phyloP scores from a whole-genome alignment of 2,888 invertebrate genomes.

The Heliconius erato region DNA sequence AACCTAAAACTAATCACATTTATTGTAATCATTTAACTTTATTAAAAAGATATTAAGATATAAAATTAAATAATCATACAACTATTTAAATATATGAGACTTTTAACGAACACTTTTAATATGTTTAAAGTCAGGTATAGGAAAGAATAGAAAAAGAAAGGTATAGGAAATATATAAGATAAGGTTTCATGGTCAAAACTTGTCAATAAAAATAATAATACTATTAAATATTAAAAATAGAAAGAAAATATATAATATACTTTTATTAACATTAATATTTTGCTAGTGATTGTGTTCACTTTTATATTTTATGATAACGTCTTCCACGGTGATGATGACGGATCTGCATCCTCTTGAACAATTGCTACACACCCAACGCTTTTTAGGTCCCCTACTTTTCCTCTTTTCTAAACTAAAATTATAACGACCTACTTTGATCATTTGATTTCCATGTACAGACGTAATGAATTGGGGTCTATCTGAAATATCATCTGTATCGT shows the following conservation, averaged over 20 bases:
- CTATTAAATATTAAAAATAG: background rate
- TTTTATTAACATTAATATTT: background rate
- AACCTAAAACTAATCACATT: too few relatives aligned
- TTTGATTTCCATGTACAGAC: conserved; percentile 59
- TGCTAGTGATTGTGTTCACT: conserved; percentile 51
- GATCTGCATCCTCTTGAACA: conserved; percentile 59
- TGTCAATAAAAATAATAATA: background rate
- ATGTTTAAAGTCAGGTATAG: background rate
- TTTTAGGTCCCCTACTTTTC: conserved; percentile 42
- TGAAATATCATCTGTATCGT: conserved; percentile 3
- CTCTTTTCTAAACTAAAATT: conserved; percentile 53
- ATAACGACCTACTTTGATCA: conserved; percentile 58
- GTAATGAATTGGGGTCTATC: conserved; percentile 53
- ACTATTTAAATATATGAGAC: too few relatives aligned
- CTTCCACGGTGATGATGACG: conserved; percentile 55
- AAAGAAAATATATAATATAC: background rate
- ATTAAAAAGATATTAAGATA: too few relatives aligned
- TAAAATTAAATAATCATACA: too few relatives aligned
- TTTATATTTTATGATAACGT: conserved; percentile 58
- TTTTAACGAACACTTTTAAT: too few relatives aligned
- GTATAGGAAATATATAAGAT: background rate
- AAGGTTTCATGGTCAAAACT: background rate
- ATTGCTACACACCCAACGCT: conserved; percentile 55
- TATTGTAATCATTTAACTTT: too few relatives aligned
- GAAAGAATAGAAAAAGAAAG: too few relatives aligned